Evolutionary conservation across 2,113 vertebrate species (phyloP), one percentile per base, ranked within the genome.

Genomic region (Caranx ignobilis): DNA sequence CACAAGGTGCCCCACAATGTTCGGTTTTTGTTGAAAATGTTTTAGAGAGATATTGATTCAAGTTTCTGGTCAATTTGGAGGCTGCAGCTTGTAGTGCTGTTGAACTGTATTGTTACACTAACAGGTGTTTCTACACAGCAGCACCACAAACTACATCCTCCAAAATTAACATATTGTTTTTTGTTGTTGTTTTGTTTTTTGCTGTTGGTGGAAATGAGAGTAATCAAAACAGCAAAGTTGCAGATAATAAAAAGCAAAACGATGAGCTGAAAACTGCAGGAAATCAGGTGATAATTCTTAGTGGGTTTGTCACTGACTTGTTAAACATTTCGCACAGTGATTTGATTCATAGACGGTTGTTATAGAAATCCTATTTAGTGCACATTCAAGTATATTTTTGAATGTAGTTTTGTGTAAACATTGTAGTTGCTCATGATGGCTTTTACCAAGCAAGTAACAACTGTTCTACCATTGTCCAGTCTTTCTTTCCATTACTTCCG

Each of bases 311-410:
- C 52, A 70, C 52, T 15, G 6, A 60, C 16, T 13, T 21, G 6
- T 48, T 60, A 0, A 11, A 48, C 31, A 13, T 48, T 59, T 19
- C 13, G 12, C 26, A 7, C 2, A 6, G 7, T 50, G 21, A 64
- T 54, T 71, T 56, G 18, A 37, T 18, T 21, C 48, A 26, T n/a
- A 47, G 11, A 26, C 26, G 26, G 26, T 59, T 54, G n/a, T 31
- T 63, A 31, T 31, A 11, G 48, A 56, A 79, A 16, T 41, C 47
- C 52, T 74, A 50, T 69, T n/a, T 34, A 16, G 56, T 16, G 10
- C 31, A 48, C 65, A 64, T 37, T 34, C 3, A 68, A 37, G 0
- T 54, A 8, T 5, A n/a, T n/a, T 11, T 66, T 50, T 54, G 1
- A 3, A 6, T 54, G 18, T 7, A 21, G 39, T 11, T 48, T 18